Evolutionary conservation across 2,888 invertebrate genomes (phyloP), one percentile per base, ranked within the genome.

Genomic region (Megalurothrips usitatus): DNA sequence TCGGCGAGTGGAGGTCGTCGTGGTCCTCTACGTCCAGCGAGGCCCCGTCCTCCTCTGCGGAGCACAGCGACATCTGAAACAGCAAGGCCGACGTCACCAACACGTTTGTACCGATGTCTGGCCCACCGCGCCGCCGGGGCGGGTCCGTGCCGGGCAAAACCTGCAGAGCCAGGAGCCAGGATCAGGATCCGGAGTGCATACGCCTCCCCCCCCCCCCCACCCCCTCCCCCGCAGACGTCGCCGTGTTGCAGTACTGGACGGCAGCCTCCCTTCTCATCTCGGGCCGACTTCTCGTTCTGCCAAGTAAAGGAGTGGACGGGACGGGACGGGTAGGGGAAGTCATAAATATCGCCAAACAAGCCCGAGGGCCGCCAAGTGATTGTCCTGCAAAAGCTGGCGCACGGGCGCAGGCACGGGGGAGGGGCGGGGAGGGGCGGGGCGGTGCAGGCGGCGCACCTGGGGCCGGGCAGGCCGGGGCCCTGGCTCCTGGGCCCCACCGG

Each of bases 1-100:
- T 91, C 47, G 91, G 91, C n/a, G 91, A 91, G 82, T 90, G 89
- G 10, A 90, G 86, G 9, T 88, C 89, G 26, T 86, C 86, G 84
- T 83, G 68, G 68, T 75, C 68, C 68, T 88, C 87, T 82, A 86
- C 86, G 82, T 88, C 87, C 82, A 88, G 89, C 81, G 87, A 85
- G 80, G 91, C 91, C 82, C 92, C 91, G 85, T 93, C 94, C 84
- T 93, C 93, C 0, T 91, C 93, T 3, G 92, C 93, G 0, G 93
- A 93, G 83, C 92, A 93, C 87, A 93, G 93, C 80, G 92, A 52
- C 82, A 43, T 81, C 81, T 80, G 34, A 48, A 78, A 80, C 82
- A 80, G 49, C 80, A 79, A 80, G 82, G 52, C 19, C 14, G 14
- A 19, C 14, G 58, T 58, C 19, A 58, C 6, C 17, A 19, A 58